These are phyloP conservation scores for Leuctra nigra DNA, from an alignment of 2,888 invertebrate genomes.

Conservation along the genomic window DNA sequence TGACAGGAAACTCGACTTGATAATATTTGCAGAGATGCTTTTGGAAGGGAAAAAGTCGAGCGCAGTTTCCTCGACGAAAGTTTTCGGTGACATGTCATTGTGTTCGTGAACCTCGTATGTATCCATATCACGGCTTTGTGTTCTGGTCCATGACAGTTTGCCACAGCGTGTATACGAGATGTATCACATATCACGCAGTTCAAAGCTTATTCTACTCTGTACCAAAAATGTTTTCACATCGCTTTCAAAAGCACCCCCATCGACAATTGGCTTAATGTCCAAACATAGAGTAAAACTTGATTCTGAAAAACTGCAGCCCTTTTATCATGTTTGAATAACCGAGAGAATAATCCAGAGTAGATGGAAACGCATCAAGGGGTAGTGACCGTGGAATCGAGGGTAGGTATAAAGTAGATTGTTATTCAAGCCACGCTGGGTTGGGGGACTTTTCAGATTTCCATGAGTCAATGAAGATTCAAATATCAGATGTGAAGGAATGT, in stretches of 20 bases:
- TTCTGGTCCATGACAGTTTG: slow-evolving; percentile 10
- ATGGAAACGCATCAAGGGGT: too few relatives aligned
- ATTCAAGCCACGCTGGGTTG: too few relatives aligned
- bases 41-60: too few relatives aligned
- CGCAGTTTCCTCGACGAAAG: background rate
- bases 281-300: slow-evolving; percentile 14
- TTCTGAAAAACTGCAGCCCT: slow-evolving; percentile 7
- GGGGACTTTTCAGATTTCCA: slow-evolving; percentile 3
- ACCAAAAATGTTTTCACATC: background rate
- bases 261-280: slow-evolving; percentile 14
- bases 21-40: too few relatives aligned
- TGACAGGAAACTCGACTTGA: too few relatives aligned
- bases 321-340: too few relatives aligned
- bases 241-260: slow-evolving; percentile 7
- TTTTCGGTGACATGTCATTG: background rate
- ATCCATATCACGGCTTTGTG: background rate
- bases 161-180: background rate
- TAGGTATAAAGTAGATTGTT: slow-evolving; percentile 14
- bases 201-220: slow-evolving; percentile 1
- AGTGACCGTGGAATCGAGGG: background rate
- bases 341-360: too few relatives aligned
- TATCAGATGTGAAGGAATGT: slow-evolving; percentile 12
- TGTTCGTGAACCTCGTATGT: background rate
- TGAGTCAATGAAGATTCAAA: slow-evolving; percentile 3
- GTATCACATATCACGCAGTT: slow-evolving; percentile 5